These are phyloP conservation scores for Gavia stellata DNA, from an alignment of 2,113 vertebrate genomes.

Conservation along the genomic window DNA sequence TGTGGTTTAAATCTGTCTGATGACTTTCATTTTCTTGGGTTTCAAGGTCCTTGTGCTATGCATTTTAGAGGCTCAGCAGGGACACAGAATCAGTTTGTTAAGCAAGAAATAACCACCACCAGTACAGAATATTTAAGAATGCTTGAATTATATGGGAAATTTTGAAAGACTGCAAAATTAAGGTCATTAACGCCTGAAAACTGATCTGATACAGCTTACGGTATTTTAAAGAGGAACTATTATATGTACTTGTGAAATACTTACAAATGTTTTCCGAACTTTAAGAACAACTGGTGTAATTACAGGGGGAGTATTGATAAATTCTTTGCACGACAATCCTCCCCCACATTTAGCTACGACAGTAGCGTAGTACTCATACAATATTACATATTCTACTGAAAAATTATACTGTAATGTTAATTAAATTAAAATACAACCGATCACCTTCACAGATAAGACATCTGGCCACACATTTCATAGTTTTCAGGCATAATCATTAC, in stretches of 20 bases:
- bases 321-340: background rate
- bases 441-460: background rate
- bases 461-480: background rate
- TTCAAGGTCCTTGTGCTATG: background rate
- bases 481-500: background rate
- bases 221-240: background rate
- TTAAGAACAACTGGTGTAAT: background rate
- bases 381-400: background rate
- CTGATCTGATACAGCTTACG: background rate
- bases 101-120: background rate
- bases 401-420: background rate
- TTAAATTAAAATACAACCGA: background rate
- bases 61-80: background rate
- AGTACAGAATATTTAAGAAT: background rate
- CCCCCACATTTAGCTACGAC: background rate
- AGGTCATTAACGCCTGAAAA: background rate
- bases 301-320: background rate
- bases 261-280: background rate
- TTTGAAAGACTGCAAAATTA: background rate
- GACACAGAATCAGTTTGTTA: background rate
- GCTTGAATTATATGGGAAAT: background rate
- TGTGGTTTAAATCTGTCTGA: background rate
- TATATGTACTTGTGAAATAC: background rate
- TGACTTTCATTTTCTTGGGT: background rate
- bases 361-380: background rate